These are phyloP conservation scores for Sinella curviseta DNA, from an alignment of 1,140 invertebrate species.

Conservation along the genomic window DNA sequence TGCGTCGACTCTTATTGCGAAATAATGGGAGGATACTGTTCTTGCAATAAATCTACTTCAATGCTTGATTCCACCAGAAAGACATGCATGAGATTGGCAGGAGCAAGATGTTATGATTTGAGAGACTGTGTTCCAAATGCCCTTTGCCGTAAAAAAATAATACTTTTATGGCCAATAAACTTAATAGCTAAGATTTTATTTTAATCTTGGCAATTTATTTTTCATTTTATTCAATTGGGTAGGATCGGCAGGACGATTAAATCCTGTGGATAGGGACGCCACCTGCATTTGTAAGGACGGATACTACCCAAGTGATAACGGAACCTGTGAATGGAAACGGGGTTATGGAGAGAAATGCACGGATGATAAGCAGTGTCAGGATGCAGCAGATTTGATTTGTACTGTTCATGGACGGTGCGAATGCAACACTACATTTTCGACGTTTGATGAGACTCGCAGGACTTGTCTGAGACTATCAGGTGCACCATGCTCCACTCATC, in stretches of 20 bases:
- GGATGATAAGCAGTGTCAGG: not conserved
- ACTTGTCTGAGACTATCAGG: not conserved
- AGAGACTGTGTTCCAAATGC: not conserved
- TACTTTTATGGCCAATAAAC: too few species aligned
- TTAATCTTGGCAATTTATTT: too few species aligned
- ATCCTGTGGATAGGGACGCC: not conserved
- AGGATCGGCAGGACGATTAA: not conserved
- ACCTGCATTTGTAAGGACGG: slow-evolving; percentile 4
- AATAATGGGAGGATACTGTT: not conserved
- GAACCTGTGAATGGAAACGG: slow-evolving; percentile 17
- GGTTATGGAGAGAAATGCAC: not conserved
- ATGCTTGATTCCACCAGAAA: not conserved
- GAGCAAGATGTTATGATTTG: not conserved
- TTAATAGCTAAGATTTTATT: too few species aligned
- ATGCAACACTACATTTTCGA: not conserved
- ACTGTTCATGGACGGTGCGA: not conserved
- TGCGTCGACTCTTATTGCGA: not conserved
- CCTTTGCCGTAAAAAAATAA: not conserved
- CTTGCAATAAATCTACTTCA: not conserved
- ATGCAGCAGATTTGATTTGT: not conserved
- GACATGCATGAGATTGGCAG: not conserved
- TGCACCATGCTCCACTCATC: not conserved
- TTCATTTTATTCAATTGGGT: too few species aligned
- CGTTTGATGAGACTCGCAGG: not conserved
- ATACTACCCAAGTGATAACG: not conserved